Evolutionary conservation across 2,888 invertebrate genomes (phyloP).

Genomic region (Hyposoter didymator): DNA sequence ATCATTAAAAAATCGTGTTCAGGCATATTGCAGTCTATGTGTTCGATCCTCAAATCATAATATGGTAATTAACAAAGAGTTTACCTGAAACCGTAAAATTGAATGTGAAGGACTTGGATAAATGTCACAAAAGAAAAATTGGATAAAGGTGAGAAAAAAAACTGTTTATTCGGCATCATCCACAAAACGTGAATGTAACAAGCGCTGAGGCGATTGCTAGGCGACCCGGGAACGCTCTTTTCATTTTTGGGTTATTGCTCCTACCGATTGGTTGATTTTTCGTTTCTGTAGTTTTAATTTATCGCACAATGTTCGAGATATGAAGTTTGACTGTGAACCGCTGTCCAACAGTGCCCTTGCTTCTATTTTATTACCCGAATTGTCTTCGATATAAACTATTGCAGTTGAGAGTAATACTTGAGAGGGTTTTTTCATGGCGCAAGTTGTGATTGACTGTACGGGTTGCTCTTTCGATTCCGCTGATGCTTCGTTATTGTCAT

Average conservation of each 20-base stretch:
- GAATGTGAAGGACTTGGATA: no score
- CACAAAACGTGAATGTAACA: no score
- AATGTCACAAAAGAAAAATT: no score
- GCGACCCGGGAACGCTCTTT: no score
- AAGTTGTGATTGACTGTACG: constrained; percentile 13
- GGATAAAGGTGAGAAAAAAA: no score
- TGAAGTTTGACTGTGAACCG: constrained; percentile 67
- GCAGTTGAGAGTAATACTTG: constrained; percentile 63
- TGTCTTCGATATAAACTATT: constrained; percentile 42
- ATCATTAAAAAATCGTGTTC: no score
- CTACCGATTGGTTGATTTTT: constrained; percentile 33
- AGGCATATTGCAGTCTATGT: no score
- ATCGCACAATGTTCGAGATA: constrained; percentile 17
- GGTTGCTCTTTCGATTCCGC: constrained; percentile 1
- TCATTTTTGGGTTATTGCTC: constrained; percentile 18
- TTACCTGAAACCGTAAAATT: no score
- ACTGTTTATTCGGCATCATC: no score
- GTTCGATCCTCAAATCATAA: no score
- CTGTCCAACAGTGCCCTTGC: constrained; percentile 63
- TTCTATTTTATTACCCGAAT: constrained; percentile 39
- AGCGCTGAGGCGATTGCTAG: no score
- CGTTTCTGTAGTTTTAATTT: background rate
- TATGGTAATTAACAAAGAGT: no score
- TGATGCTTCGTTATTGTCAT: constrained; percentile 16
- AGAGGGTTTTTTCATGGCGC: constrained; percentile 12